Evolutionary conservation across 2,113 vertebrate species (phyloP), one percentile per base, ranked within the genome.

Genomic region (Morone saxatilis): DNA sequence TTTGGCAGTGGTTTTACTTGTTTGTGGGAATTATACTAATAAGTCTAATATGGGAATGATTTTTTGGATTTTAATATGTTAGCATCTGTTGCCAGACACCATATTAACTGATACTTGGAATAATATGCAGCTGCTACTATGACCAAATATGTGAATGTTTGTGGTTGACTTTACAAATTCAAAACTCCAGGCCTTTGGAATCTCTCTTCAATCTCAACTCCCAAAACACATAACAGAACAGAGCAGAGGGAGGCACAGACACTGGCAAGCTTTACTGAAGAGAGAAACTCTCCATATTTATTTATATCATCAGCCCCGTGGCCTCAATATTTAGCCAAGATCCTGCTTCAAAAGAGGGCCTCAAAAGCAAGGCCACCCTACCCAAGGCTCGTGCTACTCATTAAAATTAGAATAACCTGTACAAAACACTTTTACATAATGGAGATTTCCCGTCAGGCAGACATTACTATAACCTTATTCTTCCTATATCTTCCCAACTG

Each of bases 261-360:
- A 77, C 71, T 75, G 80, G 72, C 75, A 85, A 63, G 71, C 65
- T 70, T 82, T 65, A 62, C 56, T 74, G 76, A 36, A 80, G 77
- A 78, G 70, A 57, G 48, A 71, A 69, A 16, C 2, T 78, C 43
- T 77, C 78, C 59, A 78, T 80, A 87, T 85, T 80, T 91, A 86
- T 91, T 93, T 86, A 79, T 84, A 83, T 60, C 86, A 67, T 60
- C 78, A 76, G 57, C 59, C 71, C 75, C 1, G 6, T 66, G 86
- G 87, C 83, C 79, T 88, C 80, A 89, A 91, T 91, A 88, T 89
- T 90, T 88, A 86, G 92, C 79, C 61, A 67, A 53, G 48, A 83
- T 45, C 17, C 63, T 53, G 78, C 77, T 85, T 88, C 71, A 85
- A 86, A 89, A 74, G 69, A 51, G 4, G 59, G 71, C 82, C 76